Percentiles rank a stretch among this genome's conserved stretches.
Conservation (phyloP, 2,113 vertebrate genomes). For the Sturnus vulgaris region DNA sequence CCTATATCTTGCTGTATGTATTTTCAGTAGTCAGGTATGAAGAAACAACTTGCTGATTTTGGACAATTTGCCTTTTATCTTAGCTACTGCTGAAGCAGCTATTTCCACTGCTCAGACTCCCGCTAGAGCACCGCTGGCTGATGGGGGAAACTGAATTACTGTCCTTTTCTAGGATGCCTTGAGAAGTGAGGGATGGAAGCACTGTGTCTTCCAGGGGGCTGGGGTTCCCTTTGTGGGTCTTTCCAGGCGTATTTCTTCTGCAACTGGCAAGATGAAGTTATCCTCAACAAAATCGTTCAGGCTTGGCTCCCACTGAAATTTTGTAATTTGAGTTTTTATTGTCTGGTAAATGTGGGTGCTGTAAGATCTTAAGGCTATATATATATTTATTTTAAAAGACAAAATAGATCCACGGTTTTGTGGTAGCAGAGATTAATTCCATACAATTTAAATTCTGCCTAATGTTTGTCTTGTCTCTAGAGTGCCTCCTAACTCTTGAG, state of each 20-base stretch:
- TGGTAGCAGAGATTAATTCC: neutral
- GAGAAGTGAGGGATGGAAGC: neutral
- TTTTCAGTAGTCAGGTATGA: neutral
- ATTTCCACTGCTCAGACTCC: neutral
- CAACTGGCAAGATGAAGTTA: neutral
- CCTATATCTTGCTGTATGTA: neutral
- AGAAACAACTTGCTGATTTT: neutral
- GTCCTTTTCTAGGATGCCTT: neutral
- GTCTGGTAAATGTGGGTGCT: neutral
- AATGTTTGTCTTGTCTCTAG: neutral
- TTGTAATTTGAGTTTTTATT: neutral
- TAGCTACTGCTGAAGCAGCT: neutral
- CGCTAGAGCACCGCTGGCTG: rapidly evolving
- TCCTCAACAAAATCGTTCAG: neutral
- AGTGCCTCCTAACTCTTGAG: neutral
- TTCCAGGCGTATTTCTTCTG: neutral
- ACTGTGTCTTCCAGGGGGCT: neutral
- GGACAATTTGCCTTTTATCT: neutral
- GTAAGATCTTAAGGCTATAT: neutral
- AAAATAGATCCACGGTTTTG: rapidly evolving
- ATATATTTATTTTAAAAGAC: neutral
- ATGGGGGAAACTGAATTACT: neutral
- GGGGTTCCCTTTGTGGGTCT: neutral
- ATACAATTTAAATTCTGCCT: neutral
- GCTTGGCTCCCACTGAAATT: neutral